Evolutionary conservation across 2,797 vertebrate genomes (phyloP).

Genomic region (Telmatherina bonti): DNA sequence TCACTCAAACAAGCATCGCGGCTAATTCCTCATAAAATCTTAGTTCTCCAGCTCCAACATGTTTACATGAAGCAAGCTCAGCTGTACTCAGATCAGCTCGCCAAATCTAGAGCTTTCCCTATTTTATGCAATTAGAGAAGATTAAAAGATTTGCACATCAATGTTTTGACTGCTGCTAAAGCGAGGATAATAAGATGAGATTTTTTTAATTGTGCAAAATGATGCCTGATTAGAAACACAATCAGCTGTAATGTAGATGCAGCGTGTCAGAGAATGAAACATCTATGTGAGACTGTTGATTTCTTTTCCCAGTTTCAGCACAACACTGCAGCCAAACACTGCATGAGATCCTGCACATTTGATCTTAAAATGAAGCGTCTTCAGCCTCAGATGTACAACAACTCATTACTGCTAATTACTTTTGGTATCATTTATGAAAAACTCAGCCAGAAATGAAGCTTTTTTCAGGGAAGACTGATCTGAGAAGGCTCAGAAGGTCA

Average conservation of each 20-base stretch:
- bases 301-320: too few species aligned
- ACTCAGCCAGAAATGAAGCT: too few species aligned
- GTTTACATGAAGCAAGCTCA: background rate
- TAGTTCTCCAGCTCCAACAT: background rate
- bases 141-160: background rate
- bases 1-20: background rate
- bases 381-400: too few species aligned
- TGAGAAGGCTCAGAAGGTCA: background rate
- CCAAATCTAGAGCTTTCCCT: too few species aligned
- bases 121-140: background rate
- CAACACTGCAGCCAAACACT: background rate
- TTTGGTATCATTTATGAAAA: too few species aligned
- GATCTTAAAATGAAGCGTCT: background rate
- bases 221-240: background rate
- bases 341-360: background rate
- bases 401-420: too few species aligned
- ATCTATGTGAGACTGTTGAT: too few species aligned
- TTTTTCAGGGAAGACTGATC: background rate
- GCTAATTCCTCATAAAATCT: background rate
- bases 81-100: background rate
- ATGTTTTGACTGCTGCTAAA: background rate
- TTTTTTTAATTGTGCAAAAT: background rate
- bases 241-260: too few species aligned
- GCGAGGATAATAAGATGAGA: background rate
- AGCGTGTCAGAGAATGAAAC: background rate